phyloP scores from a whole-genome alignment of 2,797 vertebrate genomes.

The Harpagifer antarcticus region DNA sequence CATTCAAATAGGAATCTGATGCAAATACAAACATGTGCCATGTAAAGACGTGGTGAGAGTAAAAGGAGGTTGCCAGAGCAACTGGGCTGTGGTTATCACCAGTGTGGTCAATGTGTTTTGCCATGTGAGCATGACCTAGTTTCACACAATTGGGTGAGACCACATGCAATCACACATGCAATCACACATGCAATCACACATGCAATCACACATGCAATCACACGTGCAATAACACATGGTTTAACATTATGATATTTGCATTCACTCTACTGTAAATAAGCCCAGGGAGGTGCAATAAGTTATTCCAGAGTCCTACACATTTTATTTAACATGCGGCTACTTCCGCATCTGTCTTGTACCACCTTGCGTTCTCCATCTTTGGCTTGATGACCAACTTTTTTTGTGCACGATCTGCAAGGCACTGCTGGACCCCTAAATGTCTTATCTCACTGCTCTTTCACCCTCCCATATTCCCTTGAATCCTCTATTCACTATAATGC shows the following conservation, averaged over 20 bases:
- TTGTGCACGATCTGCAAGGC: constrained; percentile 25
- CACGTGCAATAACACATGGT: no score
- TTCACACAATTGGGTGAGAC: constrained; percentile 46
- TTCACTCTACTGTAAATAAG: constrained; percentile 22
- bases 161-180: constrained; percentile 19
- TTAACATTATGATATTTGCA: constrained; percentile 19
- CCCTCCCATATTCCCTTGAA: constrained; percentile 11
- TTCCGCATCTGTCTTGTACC: constrained; percentile 4
- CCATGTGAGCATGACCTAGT: constrained; percentile 71
- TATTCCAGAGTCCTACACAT: constrained; percentile 35
- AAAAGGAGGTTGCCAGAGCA: constrained; percentile 52
- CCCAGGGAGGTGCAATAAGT: constrained; percentile 22
- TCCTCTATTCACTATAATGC: constrained; percentile 23
- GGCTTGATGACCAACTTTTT: constrained; percentile 58
- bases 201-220: no score
- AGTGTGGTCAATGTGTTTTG: constrained; percentile 57
- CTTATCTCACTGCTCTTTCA: constrained; percentile 37
- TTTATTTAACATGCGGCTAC: constrained; percentile 21
- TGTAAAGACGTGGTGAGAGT: constrained; percentile 51
- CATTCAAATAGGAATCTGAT: constrained; percentile 29
- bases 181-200: constrained; percentile 16
- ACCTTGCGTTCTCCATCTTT: constrained; percentile 38
- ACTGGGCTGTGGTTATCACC: constrained; percentile 64
- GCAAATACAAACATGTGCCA: constrained; percentile 58
- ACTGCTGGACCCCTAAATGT: constrained; percentile 23